Conservation (phyloP, 2,888 invertebrate species). For the Xanthorhoe spadicearia region DNA sequence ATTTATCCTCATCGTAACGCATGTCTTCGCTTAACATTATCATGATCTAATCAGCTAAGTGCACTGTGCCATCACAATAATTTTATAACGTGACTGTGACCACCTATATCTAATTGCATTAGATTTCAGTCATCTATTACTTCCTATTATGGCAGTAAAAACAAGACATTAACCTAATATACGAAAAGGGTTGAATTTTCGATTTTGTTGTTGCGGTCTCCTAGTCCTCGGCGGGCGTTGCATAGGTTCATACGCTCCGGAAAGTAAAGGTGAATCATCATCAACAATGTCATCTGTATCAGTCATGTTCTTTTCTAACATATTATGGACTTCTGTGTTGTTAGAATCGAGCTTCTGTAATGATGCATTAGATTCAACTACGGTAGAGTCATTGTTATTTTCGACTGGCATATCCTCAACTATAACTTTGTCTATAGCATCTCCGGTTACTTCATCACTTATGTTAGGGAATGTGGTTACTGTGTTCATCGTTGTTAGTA, state of each 20-base stretch:
- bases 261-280: slow-evolving; percentile 75
- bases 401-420: slow-evolving; percentile 2
- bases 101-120: slow-evolving; percentile 59
- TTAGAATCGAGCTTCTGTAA: slow-evolving; percentile 31
- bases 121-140: slow-evolving; percentile 63
- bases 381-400: slow-evolving; percentile 14
- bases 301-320: slow-evolving; percentile 47
- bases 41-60: slow-evolving; percentile 62
- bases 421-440: slow-evolving; percentile 14
- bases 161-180: slow-evolving; percentile 72
- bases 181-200: slow-evolving; percentile 80
- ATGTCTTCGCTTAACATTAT: slow-evolving; percentile 20
- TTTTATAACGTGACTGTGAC: slow-evolving; percentile 59
- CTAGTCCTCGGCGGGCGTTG: slow-evolving; percentile 73
- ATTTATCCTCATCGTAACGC: neutral
- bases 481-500: slow-evolving; percentile 19
- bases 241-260: slow-evolving; percentile 74
- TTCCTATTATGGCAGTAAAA: slow-evolving; percentile 59
- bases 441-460: slow-evolving; percentile 11
- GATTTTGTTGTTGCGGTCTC: slow-evolving; percentile 69
- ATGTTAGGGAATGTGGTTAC: slow-evolving; percentile 18
- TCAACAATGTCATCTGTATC: slow-evolving; percentile 66
- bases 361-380: slow-evolving; percentile 24
- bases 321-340: slow-evolving; percentile 43
- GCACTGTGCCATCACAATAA: slow-evolving; percentile 74